A percentile compares a stretch with the other conserved stretches of the same genome.
phyloP scores from a whole-genome alignment of 1,140 invertebrate species.

The Meloidogyne chitwoodi region DNA sequence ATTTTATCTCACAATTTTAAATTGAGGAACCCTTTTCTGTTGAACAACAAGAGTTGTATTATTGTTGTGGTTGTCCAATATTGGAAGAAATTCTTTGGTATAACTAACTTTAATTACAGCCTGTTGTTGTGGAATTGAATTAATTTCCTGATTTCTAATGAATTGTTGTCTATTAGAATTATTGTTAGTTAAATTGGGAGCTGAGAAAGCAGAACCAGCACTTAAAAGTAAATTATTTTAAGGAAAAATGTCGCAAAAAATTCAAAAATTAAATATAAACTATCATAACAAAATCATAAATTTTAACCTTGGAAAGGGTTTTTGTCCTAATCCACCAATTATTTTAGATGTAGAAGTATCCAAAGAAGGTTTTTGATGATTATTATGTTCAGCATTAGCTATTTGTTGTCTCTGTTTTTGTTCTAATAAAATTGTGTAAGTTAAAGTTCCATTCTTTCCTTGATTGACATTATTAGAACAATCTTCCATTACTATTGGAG shows the following conservation, averaged over 20 bases:
- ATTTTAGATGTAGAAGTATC: background rate
- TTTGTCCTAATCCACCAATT: background rate
- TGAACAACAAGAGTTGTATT: background rate
- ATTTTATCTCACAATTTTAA: background rate
- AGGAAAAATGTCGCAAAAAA: background rate
- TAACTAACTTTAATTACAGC: constrained; percentile 25
- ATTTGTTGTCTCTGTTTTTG: background rate
- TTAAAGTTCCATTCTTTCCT: background rate
- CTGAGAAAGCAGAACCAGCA: constrained; percentile 12
- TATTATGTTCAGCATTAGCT: background rate
- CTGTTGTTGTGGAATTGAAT: constrained; percentile 1
- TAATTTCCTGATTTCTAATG: background rate
- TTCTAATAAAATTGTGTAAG: background rate
- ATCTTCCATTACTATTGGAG: background rate
- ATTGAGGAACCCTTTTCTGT: background rate
- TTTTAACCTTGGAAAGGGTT: constrained; percentile 16
- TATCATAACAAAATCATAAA: background rate
- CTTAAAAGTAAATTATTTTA: background rate
- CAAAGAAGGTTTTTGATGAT: background rate
- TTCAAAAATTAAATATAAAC: background rate
- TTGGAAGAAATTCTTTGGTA: constrained; percentile 3
- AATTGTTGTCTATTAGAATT: background rate
- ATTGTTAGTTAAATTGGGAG: background rate
- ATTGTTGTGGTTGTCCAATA: background rate
- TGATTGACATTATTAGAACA: background rate